Evolutionary conservation across 2,113 vertebrate species (phyloP).

Genomic region (Stictonetta naevosa): DNA sequence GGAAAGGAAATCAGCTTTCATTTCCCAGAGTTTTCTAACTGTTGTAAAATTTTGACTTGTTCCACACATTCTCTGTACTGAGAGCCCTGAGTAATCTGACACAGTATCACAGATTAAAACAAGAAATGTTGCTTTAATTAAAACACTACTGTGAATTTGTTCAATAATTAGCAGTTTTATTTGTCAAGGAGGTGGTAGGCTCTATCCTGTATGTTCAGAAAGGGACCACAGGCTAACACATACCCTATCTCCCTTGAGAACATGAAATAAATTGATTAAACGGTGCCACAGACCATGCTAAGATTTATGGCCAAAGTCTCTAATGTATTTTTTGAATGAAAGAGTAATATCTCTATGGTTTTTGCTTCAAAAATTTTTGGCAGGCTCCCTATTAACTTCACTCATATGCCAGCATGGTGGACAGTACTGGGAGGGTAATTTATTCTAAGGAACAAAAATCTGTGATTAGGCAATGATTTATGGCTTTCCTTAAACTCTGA

Average conservation of each 20-base stretch:
- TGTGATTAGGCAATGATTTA: slow-evolving; percentile 68
- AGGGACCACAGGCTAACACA: neutral
- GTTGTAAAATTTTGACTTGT: neutral
- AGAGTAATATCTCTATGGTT: slow-evolving; percentile 22
- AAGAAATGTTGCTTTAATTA: slow-evolving; percentile 49
- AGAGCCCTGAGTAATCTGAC: neutral
- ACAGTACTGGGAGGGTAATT: neutral
- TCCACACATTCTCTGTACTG: neutral
- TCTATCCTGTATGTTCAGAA: neutral
- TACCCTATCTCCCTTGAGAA: neutral
- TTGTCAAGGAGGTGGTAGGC: neutral
- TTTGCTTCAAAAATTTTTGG: slow-evolving; percentile 17
- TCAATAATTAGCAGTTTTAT: slow-evolving; percentile 19
- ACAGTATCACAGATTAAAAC: neutral
- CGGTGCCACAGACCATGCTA: neutral
- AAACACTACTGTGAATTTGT: slow-evolving; percentile 7
- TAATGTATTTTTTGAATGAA: slow-evolving; percentile 60
- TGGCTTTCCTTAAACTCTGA: slow-evolving; percentile 55
- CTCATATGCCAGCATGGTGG: slow-evolving; percentile 15
- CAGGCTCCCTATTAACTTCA: slow-evolving; percentile 23
- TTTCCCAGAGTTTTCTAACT: neutral
- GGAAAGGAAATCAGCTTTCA: neutral
- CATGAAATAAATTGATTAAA: slow-evolving; percentile 37
- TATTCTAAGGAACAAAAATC: slow-evolving; percentile 46
- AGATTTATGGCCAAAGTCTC: slow-evolving; percentile 38